phyloP scores from a whole-genome alignment of 2,797 vertebrate genomes.

The Diplodus sargus region DNA sequence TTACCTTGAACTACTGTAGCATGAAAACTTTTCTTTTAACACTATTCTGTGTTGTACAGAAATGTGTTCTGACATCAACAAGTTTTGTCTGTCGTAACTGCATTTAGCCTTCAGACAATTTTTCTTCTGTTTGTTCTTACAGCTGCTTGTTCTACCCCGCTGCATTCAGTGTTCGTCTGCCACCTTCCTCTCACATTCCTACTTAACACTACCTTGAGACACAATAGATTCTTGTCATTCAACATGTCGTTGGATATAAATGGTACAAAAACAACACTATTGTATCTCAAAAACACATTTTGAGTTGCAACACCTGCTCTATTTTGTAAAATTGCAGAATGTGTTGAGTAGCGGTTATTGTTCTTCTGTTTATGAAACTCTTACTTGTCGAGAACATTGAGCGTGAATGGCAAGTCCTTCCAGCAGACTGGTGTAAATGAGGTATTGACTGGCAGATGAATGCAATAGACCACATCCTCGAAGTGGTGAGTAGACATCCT shows the following conservation, averaged over 20 bases:
- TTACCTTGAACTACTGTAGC: not conserved
- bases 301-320: not conserved
- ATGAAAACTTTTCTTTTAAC: not conserved
- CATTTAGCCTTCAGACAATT: not conserved
- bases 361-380: not conserved
- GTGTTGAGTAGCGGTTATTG: not conserved
- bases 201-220: not conserved
- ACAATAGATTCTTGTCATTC: not conserved
- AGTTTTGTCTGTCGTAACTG: not conserved
- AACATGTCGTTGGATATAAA: not conserved
- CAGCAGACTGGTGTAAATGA: not conserved
- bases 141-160: conserved; percentile 31
- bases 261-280: not conserved
- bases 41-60: not conserved
- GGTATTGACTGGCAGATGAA: conserved; percentile 19
- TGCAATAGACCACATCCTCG: not conserved
- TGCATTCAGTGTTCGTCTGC: conserved; percentile 1
- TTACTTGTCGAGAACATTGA: not conserved
- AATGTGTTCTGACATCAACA: not conserved
- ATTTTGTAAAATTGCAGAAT: not conserved
- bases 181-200: not conserved
- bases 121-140: conserved; percentile 13
- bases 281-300: not conserved
- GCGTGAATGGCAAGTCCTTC: not conserved
- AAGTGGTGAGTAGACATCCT: conserved; percentile 4